Base-by-base conservation (phyloP, 2,113 vertebrate genomes). In the Callorhinus ursinus region DNA sequence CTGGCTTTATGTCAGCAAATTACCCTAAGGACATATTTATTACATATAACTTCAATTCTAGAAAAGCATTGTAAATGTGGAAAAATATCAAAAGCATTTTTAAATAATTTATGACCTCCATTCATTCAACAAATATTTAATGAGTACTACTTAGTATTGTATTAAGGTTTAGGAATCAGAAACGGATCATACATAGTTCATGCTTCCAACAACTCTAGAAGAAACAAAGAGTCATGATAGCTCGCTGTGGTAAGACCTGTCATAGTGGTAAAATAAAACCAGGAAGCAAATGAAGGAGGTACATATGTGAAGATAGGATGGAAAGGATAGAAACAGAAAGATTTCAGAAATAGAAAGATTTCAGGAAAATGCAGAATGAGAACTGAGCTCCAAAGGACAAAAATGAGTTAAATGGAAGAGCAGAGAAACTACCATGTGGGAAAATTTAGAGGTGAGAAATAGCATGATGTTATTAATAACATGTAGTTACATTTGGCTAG, bases 101-200 rank as follows among this genome's bases (percentile, higher is more conserved):
- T 6, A 88, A 79, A 93, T 93, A 92, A 92, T 95, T 82, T 89
- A 96, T 72, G 51, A 53, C 4, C 65, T 49, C 28, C 6, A 95
- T 92, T 88, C 36, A 95, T 81, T 74, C 31, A 88, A 92, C 69
- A 96, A 91, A 93, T 96, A 90, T 85, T 95, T 91, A 92, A 79
- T 89, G 33, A 93, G 4, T 31, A 51, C 72, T 93, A 49, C 5
- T 63, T 82, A 42, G 22, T 81, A 92, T 82, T 95, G 22, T 87
- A 39, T 63, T 82, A 81, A 33, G 51, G 28, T 3, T 95, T 93
- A 77, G 8, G 19, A 81, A 81, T 95, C 33, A 85, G 31, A 96
- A 96, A 71, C 65, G 24, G 8, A 26, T 87, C 55, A 69, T n/a
- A 21, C 33, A 59, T 80, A 55, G 55, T 90, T 55, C 33, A 31